These are phyloP conservation scores for Boulengeromyrus knoepffleri DNA, from an alignment of 2,113 vertebrate genomes.

Conservation along the genomic window DNA sequence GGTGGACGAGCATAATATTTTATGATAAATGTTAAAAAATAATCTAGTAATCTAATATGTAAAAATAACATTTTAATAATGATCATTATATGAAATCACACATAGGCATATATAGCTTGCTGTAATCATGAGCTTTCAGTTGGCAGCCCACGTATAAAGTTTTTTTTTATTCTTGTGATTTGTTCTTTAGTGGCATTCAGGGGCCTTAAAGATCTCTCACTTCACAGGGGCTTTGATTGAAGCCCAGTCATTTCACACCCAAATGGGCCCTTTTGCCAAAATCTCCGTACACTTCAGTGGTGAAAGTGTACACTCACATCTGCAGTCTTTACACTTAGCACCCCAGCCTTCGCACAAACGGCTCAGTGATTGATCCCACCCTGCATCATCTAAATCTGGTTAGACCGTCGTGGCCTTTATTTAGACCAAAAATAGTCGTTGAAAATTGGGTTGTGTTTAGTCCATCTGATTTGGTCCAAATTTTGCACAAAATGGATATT, in stretches of 20 bases:
- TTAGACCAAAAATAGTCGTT: neutral
- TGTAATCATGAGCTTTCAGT: neutral
- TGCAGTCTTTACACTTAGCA: neutral
- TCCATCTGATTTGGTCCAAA: neutral
- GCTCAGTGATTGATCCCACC: neutral
- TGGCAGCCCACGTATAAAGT: neutral
- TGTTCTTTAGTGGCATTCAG: neutral
- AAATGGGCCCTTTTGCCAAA: neutral
- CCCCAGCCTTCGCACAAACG: neutral
- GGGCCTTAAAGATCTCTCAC: neutral
- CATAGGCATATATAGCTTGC: neutral
- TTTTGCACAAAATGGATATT: neutral
- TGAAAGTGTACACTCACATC: neutral
- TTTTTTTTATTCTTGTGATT: neutral
- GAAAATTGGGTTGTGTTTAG: neutral
- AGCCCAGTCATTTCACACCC: neutral
- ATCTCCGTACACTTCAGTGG: neutral
- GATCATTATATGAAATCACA: neutral
- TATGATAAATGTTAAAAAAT: neutral
- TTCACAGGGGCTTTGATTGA: neutral
- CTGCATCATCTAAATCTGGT: neutral
- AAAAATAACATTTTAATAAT: too few species aligned
- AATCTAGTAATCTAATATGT: too few species aligned
- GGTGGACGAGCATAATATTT: neutral
- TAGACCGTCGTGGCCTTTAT: neutral